Percentiles rank a stretch among this genome's conserved stretches.
Evolutionary conservation across 2,888 invertebrate species (phyloP).

Genomic region (Atrina japonica): DNA sequence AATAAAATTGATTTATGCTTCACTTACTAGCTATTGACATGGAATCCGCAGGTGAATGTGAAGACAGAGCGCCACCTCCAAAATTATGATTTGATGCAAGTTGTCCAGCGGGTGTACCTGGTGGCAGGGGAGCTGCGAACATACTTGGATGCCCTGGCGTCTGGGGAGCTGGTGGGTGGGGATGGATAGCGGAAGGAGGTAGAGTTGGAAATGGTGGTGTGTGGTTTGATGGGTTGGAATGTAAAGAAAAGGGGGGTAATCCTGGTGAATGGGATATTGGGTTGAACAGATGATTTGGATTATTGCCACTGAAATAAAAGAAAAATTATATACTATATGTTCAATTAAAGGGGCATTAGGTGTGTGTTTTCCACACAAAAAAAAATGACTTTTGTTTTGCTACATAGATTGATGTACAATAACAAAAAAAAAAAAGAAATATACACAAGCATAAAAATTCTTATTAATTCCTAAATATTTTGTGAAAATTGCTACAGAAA

Average conservation of each 20-base stretch:
- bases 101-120: slow-evolving; percentile 58
- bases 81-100: slow-evolving; percentile 46
- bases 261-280: slow-evolving; percentile 57
- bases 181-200: slow-evolving; percentile 45
- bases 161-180: slow-evolving; percentile 39
- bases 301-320: slow-evolving; percentile 42
- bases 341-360: too few relatives aligned
- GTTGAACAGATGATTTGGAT: slow-evolving; percentile 49
- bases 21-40: slow-evolving; percentile 46
- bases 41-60: slow-evolving; percentile 38
- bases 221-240: slow-evolving; percentile 56
- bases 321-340: background rate
- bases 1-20: too few relatives aligned
- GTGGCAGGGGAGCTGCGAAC: slow-evolving; percentile 72
- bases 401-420: too few relatives aligned
- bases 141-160: slow-evolving; percentile 57
- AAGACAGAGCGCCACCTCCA: slow-evolving; percentile 26
- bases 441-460: too few relatives aligned
- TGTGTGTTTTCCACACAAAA: too few relatives aligned
- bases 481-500: too few relatives aligned
- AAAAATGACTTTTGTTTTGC: too few relatives aligned
- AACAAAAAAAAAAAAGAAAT: too few relatives aligned
- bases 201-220: slow-evolving; percentile 45
- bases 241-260: slow-evolving; percentile 45
- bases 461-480: too few relatives aligned